Base-by-base conservation (phyloP, 2,888 invertebrate species). In the Leptinotarsa tumamoca region DNA sequence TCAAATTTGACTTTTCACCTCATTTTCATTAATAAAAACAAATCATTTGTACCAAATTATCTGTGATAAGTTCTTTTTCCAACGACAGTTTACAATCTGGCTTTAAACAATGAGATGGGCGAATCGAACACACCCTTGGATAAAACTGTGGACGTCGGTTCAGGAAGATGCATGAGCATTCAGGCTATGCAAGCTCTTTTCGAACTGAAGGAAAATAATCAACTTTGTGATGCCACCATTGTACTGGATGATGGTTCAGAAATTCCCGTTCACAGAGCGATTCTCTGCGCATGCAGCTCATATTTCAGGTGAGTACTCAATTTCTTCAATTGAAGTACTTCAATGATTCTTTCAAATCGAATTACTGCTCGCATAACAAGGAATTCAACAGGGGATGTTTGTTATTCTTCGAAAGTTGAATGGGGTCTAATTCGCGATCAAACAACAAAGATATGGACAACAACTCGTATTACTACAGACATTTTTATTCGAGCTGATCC, bases 151-250 rank as follows among this genome's bases (percentile, higher is more conserved):
- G 86, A 86, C 75, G 86, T 88, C 75, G 88, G 79, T 56, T 79
- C 82, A 4, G 93, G 93, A 84, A 91, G 93, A 86, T 93, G 94
- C 85, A 94, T 96, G 91, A 95, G 95, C 88, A 92, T 94, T 83
- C 94, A 95, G 85, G 94, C 96, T 52, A 94, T 96, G 92, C 94
- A 95, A 87, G 94, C 95, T 79, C 91, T 97, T 79, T 95, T 94
- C 89, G 95, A 96, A 83, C 91, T 97, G 84, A 92, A 95, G 84
- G 93, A 94, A 86, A 93, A 93, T 85, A 95, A 95, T 86, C 92
- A 95, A 83, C 92, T 97, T 63, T 96, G 96, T 88, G 97, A 97
- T 89, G 97, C 96, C 5, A 92, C 94, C 56, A 91, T 96, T 82
- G 91, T 94, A 80, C 92, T 95, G 73, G 94, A 95, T 83, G 96